These are phyloP conservation scores for Watsonalla binaria DNA, from an alignment of 2,888 invertebrate genomes.

Conservation along the genomic window DNA sequence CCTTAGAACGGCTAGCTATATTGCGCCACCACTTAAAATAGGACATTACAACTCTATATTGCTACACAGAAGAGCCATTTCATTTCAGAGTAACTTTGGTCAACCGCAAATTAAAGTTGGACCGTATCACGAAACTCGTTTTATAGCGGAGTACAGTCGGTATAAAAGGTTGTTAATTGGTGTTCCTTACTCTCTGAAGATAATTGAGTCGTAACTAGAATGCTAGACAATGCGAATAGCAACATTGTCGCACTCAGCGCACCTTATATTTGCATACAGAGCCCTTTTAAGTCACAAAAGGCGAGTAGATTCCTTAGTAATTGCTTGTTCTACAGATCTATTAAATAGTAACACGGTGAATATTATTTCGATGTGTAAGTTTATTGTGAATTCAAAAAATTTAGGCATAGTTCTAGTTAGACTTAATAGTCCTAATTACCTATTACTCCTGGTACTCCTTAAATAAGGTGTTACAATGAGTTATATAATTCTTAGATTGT, in stretches of 20 bases:
- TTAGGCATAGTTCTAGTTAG: too few species aligned
- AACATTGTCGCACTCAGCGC: slow-evolving; percentile 37
- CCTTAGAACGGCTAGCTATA: slow-evolving; percentile 18
- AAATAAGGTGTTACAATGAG: too few species aligned
- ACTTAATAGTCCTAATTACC: too few species aligned
- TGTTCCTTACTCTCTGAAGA: slow-evolving; percentile 53
- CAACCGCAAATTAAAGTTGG: slow-evolving; percentile 8
- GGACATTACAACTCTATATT: slow-evolving; percentile 1
- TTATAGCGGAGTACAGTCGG: slow-evolving; percentile 41
- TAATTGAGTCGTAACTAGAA: slow-evolving; percentile 65
- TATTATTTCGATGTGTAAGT: slow-evolving; percentile 20
- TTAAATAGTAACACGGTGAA: slow-evolving; percentile 25
- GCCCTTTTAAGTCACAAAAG: slow-evolving; percentile 33
- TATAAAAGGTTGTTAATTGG: slow-evolving; percentile 66
- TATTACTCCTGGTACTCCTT: too few species aligned
- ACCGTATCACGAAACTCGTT: slow-evolving; percentile 27
- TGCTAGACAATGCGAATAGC: slow-evolving; percentile 54
- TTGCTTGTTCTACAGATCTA: slow-evolving; percentile 29
- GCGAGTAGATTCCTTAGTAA: slow-evolving; percentile 30
- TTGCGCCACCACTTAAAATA: slow-evolving; percentile 13
- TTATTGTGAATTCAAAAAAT: background rate
- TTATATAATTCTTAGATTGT: too few species aligned
- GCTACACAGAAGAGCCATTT: background rate
- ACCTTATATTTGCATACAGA: slow-evolving; percentile 51
- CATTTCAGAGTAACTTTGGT: slow-evolving; percentile 8